Evolutionary conservation across 1,140 invertebrate genomes (phyloP).

Genomic region (Pararge aegeria): DNA sequence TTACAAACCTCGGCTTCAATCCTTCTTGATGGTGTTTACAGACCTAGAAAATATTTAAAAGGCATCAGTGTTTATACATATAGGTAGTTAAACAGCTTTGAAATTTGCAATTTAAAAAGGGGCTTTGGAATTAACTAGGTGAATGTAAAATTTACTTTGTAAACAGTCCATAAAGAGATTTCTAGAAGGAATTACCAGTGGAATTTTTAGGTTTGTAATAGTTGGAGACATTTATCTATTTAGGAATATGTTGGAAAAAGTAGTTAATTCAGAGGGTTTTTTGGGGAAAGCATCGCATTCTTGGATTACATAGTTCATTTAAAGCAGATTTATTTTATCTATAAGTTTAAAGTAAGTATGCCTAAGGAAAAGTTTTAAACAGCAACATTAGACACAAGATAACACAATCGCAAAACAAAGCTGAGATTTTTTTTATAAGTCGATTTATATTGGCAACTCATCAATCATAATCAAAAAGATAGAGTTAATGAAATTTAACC

Average conservation of each 20-base stretch:
- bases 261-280: slow-evolving; percentile 16
- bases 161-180: too few species aligned
- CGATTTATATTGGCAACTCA: slow-evolving; percentile 26
- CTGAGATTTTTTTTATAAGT: slow-evolving; percentile 31
- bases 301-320: slow-evolving; percentile 40
- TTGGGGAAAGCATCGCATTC: slow-evolving; percentile 54
- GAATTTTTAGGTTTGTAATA: too few species aligned
- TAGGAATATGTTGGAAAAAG: slow-evolving; percentile 20
- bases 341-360: slow-evolving; percentile 15
- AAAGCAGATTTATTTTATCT: slow-evolving; percentile 24
- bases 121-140: not conserved
- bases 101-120: not conserved
- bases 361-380: slow-evolving; percentile 9
- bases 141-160: too few species aligned
- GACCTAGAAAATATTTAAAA: slow-evolving; percentile 63
- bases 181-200: too few species aligned
- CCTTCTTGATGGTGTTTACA: slow-evolving; percentile 55
- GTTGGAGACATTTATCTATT: not conserved
- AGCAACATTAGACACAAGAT: slow-evolving; percentile 43
- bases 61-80: slow-evolving; percentile 31
- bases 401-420: slow-evolving; percentile 55
- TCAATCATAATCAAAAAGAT: too few species aligned
- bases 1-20: slow-evolving; percentile 45
- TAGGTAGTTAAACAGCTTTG: not conserved
- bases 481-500: too few species aligned